Conservation (phyloP, 2,797 vertebrate genomes). For the Borostomias antarcticus region DNA sequence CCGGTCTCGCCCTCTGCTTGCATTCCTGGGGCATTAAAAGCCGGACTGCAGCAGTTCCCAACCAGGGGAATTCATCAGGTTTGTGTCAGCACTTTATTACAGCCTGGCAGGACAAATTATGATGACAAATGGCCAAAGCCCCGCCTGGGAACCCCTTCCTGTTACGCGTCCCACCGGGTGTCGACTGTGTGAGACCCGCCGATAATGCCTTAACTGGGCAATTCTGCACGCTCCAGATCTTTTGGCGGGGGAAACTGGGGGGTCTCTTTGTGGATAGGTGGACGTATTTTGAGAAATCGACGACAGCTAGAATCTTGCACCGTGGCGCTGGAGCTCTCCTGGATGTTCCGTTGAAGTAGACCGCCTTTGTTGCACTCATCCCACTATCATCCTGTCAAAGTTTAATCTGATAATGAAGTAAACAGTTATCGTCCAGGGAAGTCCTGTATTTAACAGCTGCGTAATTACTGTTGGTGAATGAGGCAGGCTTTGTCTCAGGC, state of each 20-base stretch:
- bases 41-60: slow-evolving; percentile 8
- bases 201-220: not conserved
- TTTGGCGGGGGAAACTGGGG: not conserved
- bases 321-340: not conserved
- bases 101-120: slow-evolving; percentile 46
- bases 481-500: not conserved
- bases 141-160: slow-evolving; percentile 3
- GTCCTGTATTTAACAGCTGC: not conserved
- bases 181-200: not conserved
- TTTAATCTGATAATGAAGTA: not conserved
- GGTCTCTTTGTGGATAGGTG: not conserved
- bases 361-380: not conserved
- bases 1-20: not conserved
- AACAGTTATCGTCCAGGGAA: not conserved
- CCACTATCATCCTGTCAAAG: not conserved
- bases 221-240: not conserved
- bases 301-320: not conserved
- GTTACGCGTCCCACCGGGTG: slow-evolving; percentile 11
- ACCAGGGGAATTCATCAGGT: slow-evolving; percentile 42
- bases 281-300: not conserved
- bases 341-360: not conserved
- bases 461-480: not conserved
- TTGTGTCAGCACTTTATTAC: slow-evolving; percentile 57
- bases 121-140: slow-evolving; percentile 49
- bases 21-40: slow-evolving; percentile 9